phyloP scores from a whole-genome alignment of 2,888 invertebrate genomes.

The Trachelus iudaicus region DNA sequence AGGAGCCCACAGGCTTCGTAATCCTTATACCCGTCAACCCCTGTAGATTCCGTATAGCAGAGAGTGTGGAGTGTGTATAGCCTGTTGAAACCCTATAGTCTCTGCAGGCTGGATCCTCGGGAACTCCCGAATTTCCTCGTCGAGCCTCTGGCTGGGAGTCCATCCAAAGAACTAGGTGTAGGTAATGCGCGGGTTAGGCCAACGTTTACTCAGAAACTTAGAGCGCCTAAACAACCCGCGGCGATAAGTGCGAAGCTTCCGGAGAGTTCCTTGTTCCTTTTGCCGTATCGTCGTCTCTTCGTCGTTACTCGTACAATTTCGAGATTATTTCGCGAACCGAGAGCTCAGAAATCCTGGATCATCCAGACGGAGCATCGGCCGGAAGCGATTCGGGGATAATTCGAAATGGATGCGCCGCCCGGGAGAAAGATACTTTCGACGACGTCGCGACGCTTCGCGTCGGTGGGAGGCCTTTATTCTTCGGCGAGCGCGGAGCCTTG shows the following conservation, averaged over 20 bases:
- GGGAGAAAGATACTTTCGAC: too few species aligned
- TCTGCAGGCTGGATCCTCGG: too few species aligned
- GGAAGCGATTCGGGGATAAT: not conserved
- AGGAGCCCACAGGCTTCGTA: too few species aligned
- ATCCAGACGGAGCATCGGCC: too few species aligned
- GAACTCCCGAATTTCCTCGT: too few species aligned
- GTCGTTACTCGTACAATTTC: not conserved
- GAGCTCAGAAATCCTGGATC: too few species aligned
- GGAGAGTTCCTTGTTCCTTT: not conserved
- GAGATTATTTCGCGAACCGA: too few species aligned
- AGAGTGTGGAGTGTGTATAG: too few species aligned
- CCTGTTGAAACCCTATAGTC: too few species aligned
- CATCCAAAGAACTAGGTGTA: not conserved
- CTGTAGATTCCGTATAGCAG: too few species aligned
- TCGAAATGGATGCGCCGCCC: not conserved
- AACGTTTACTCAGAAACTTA: conserved; percentile 21
- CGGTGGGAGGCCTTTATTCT: conserved; percentile 28
- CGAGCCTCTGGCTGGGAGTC: not conserved
- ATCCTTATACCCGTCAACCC: too few species aligned
- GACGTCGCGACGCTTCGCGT: not conserved
- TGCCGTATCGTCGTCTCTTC: not conserved
- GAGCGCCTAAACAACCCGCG: conserved; percentile 18
- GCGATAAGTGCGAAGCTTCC: conserved; percentile 8
- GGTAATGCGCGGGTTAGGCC: conserved; percentile 6
- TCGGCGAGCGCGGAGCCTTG: conserved; percentile 38